Conservation (phyloP, 2,797 vertebrate species). For the Myotis pilosus region DNA sequence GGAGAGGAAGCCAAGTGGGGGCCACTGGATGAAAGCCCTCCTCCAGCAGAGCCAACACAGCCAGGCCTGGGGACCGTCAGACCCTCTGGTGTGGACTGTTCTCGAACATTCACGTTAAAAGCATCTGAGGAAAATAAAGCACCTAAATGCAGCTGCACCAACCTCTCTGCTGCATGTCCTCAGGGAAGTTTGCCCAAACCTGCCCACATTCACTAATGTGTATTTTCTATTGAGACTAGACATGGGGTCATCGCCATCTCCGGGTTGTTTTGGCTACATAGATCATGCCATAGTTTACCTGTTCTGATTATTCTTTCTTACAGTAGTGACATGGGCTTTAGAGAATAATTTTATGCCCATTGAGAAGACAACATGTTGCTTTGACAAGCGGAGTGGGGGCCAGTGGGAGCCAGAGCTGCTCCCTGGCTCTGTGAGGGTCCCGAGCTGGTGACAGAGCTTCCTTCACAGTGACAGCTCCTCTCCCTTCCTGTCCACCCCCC, state of each 20-base stretch:
- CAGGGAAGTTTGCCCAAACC: fast-evolving
- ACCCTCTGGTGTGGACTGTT: too few species aligned
- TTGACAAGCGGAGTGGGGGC: fast-evolving
- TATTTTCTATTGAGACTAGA: background rate
- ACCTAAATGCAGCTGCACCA: background rate
- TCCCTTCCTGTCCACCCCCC: background rate
- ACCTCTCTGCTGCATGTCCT: fast-evolving
- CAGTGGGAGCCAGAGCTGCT: background rate
- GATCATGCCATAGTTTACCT: background rate
- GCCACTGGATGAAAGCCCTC: fast-evolving
- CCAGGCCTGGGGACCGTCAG: fast-evolving
- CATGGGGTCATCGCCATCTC: fast-evolving
- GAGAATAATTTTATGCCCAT: background rate
- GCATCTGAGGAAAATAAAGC: background rate
- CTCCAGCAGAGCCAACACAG: fast-evolving
- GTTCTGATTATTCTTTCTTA: too few species aligned
- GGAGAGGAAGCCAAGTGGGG: fast-evolving
- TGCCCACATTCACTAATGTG: fast-evolving
- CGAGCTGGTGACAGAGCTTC: background rate
- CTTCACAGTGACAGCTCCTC: background rate
- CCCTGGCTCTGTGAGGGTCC: background rate
- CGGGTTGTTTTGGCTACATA: too few species aligned
- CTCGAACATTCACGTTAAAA: background rate
- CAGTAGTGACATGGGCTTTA: background rate
- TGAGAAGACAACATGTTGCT: background rate